Evolutionary conservation across 2,888 invertebrate species (phyloP).

Genomic region (Scrobipalpa costella): DNA sequence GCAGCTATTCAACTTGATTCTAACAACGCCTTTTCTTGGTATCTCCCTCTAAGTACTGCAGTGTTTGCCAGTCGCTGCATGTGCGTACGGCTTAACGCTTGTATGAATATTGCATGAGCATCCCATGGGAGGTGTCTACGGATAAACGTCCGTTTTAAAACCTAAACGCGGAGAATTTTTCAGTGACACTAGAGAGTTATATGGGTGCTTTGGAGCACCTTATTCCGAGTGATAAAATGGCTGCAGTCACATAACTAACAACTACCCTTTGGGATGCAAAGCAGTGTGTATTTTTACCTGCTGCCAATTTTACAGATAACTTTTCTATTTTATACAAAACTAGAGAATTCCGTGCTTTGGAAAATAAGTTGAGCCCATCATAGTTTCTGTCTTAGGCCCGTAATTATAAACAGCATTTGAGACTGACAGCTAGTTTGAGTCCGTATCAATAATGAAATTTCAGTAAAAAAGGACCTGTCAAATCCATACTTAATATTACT

Average conservation of each 20-base stretch:
- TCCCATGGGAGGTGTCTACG: conserved; percentile 61
- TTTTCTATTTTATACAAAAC: too few species aligned
- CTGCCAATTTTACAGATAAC: too few species aligned
- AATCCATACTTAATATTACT: too few species aligned
- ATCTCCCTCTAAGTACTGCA: not conserved
- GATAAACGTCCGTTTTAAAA: conserved; percentile 68
- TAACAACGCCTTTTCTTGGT: not conserved
- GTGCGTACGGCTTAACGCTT: conserved; percentile 54
- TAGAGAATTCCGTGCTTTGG: too few species aligned
- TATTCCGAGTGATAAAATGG: conserved; percentile 15
- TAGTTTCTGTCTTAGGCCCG: too few species aligned
- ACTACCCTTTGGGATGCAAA: conserved; percentile 1
- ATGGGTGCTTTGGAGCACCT: conserved; percentile 13
- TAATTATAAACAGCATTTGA: too few species aligned
- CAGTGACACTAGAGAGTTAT: conserved; percentile 47
- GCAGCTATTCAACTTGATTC: too few species aligned
- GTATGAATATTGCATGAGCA: conserved; percentile 72
- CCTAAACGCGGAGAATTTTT: conserved; percentile 59
- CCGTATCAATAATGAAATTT: too few species aligned
- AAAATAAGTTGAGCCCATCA: too few species aligned
- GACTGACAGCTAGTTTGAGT: too few species aligned
- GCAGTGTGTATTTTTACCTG: not conserved
- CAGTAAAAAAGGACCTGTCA: too few species aligned
- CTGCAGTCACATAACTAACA: conserved; percentile 16
- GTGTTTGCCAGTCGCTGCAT: conserved; percentile 35